Conservation (phyloP, 2,797 vertebrate genomes). For the Gallirallus australis region DNA sequence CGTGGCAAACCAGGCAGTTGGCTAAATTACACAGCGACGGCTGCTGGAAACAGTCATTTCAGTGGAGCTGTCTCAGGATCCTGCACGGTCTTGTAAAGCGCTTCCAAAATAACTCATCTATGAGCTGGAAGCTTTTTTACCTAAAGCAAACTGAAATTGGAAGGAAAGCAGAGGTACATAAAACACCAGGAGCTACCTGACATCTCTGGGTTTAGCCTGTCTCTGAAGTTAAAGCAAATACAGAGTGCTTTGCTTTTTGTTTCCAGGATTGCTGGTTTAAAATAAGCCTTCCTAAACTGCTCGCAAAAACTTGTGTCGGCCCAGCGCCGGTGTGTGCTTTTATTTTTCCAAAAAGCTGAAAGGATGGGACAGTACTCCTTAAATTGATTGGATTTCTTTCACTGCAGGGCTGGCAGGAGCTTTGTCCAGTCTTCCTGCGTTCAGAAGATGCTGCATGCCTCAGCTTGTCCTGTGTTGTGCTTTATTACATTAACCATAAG, state of each 20-base stretch:
- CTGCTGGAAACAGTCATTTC: background rate
- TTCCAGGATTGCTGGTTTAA: background rate
- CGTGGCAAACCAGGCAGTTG: background rate
- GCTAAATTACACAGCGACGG: rapidly evolving
- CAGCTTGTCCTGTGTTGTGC: background rate
- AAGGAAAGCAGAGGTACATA: background rate
- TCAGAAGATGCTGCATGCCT: background rate
- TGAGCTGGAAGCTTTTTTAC: background rate
- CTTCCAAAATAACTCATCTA: background rate
- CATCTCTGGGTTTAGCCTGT: background rate
- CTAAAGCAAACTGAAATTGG: background rate
- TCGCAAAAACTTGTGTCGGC: background rate
- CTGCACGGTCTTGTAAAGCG: background rate
- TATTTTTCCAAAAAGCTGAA: background rate
- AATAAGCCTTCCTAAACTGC: background rate
- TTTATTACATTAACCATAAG: background rate
- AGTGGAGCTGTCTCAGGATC: background rate
- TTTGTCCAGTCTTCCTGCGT: background rate
- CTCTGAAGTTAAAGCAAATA: background rate
- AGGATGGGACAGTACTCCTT: background rate
- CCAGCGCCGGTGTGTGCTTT: background rate
- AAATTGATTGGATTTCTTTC: background rate
- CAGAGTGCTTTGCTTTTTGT: conserved; percentile 7
- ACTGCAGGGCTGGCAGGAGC: background rate
- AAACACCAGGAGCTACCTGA: background rate